Evolutionary conservation across 2,888 invertebrate species (phyloP).

Genomic region (Oxytorus armatus): DNA sequence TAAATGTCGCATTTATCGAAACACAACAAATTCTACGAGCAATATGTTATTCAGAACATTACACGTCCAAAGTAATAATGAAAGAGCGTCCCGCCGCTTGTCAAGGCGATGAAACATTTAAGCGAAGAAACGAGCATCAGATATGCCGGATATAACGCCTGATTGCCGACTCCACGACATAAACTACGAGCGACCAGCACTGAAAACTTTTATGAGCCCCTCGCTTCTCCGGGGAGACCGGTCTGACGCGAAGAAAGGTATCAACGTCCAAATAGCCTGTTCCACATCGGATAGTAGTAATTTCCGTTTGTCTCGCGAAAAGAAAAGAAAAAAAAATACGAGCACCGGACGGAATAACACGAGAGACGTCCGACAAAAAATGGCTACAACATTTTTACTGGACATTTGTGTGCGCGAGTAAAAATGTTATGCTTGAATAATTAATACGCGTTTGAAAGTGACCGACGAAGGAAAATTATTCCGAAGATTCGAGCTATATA

Average conservation of each 20-base stretch:
- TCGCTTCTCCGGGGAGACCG: constrained; percentile 88
- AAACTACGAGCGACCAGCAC: constrained; percentile 25
- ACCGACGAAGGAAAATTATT: no score
- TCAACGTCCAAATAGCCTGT: constrained; percentile 85
- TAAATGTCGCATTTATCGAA: no score
- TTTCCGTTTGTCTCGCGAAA: no score
- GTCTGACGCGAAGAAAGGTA: constrained; percentile 88
- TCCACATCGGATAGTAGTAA: constrained; percentile 32
- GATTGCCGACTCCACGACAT: constrained; percentile 34
- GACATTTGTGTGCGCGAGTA: no score
- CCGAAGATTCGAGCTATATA: no score
- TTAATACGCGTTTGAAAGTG: no score
- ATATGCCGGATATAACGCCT: constrained; percentile 88
- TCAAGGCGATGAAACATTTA: constrained; percentile 89
- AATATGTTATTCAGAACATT: no score
- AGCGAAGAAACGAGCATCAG: constrained; percentile 87
- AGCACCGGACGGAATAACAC: constrained; percentile 17
- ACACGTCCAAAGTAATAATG: no score
- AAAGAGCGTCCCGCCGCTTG: constrained; percentile 74
- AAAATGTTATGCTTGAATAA: no score
- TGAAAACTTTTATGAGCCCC: constrained; percentile 82
- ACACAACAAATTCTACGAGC: no score
- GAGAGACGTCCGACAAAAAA: not conserved
- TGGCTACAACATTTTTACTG: not conserved
- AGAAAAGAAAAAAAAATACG: no score